phyloP scores from a whole-genome alignment of 1,140 invertebrate genomes.

The Phymorhynchus buccinoides region DNA sequence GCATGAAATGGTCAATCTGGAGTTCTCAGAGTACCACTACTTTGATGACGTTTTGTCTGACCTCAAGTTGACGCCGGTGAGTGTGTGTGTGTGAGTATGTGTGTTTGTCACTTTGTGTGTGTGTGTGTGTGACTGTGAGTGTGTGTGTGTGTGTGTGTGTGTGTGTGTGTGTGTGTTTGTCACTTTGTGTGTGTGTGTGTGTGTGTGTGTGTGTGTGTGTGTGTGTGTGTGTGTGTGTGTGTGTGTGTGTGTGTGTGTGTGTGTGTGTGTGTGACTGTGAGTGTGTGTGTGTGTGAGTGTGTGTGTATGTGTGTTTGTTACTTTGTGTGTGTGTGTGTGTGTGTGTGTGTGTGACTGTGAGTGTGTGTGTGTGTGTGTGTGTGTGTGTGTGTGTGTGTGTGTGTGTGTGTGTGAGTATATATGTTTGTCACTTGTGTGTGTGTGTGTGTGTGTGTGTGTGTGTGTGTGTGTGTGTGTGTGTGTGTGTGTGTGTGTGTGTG shows the following conservation, averaged over 20 bases:
- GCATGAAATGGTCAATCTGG: conserved; percentile 88
- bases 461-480: neutral
- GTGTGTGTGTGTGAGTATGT: conserved; percentile 35
- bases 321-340: too few relatives aligned
- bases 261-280: neutral
- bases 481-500: conserved; percentile 10
- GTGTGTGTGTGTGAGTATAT: neutral
- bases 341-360: too few relatives aligned
- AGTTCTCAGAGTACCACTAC: conserved; percentile 89
- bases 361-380: too few relatives aligned
- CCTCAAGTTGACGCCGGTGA: conserved; percentile 79
- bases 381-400: too few relatives aligned
- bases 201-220: neutral
- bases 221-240: neutral
- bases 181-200: neutral
- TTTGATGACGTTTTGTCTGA: conserved; percentile 84
- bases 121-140: too few relatives aligned
- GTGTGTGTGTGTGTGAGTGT: neutral
- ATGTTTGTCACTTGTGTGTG: neutral
- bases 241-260: neutral
- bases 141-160: neutral
- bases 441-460: neutral
- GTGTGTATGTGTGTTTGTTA: neutral
- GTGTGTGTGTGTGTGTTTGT: neutral
- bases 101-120: too few relatives aligned